Evolutionary conservation across 2,113 vertebrate genomes (phyloP).

Genomic region (Himantopus leucocephalus): DNA sequence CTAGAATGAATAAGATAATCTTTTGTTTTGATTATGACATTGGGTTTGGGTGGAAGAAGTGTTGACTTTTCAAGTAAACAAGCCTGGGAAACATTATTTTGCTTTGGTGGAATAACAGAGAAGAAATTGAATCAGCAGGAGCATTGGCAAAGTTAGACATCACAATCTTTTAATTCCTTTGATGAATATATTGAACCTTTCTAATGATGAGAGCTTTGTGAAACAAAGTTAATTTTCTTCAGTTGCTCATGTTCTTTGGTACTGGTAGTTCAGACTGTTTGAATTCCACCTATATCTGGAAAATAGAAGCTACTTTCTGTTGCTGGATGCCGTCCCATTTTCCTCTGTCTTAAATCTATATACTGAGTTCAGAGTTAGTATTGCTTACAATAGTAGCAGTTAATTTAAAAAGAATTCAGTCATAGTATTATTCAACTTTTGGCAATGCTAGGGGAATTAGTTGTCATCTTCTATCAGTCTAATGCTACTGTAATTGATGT

Average conservation of each 20-base stretch:
- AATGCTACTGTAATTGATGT: not conserved
- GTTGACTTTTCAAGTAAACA: not conserved
- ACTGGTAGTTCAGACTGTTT: not conserved
- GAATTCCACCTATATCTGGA: not conserved
- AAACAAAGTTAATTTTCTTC: not conserved
- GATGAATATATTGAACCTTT: not conserved
- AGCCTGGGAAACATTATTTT: not conserved
- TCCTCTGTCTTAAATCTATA: not conserved
- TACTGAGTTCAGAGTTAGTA: not conserved
- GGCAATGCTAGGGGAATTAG: not conserved
- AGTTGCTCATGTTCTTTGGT: not conserved
- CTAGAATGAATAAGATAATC: not conserved
- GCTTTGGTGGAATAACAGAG: not conserved
- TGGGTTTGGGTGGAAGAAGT: not conserved
- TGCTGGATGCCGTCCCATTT: not conserved
- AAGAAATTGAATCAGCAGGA: not conserved
- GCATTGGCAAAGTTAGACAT: not conserved
- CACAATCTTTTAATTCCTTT: not conserved
- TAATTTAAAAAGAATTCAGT: not conserved
- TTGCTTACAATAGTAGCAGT: not conserved
- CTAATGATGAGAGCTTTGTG: not conserved
- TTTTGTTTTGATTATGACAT: not conserved
- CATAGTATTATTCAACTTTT: not conserved
- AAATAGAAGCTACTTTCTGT: not conserved
- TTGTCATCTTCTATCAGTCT: not conserved